These are phyloP conservation scores for Lytechinus variegatus DNA, from an alignment of 35 echinoderm and acorn worm genomes.

Conservation along the genomic window DNA sequence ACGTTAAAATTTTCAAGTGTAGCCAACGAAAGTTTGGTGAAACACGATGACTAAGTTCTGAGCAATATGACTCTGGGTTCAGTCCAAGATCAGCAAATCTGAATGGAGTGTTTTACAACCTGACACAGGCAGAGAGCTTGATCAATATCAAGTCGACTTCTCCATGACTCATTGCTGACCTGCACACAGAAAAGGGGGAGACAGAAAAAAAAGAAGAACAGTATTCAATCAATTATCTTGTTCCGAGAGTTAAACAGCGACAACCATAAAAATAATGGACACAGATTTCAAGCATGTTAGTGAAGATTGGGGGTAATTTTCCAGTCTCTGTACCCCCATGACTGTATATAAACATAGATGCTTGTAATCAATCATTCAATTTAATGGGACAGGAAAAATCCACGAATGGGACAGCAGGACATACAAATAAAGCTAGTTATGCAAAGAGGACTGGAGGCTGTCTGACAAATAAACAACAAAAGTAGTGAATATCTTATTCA, in stretches of 20 bases:
- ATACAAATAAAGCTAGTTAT: background rate
- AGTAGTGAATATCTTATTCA: background rate
- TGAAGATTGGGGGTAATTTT: slow-evolving; percentile 29
- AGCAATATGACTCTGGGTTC: slow-evolving; percentile 11
- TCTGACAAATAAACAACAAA: background rate
- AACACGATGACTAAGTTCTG: slow-evolving; percentile 18
- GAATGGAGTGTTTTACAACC: slow-evolving; percentile 18
- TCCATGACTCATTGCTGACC: slow-evolving; percentile 24
- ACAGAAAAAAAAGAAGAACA: slow-evolving; percentile 19
- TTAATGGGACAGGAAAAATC: background rate
- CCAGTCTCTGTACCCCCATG: background rate
- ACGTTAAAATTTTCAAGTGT: background rate
- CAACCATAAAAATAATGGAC: background rate
- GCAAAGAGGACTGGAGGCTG: background rate
- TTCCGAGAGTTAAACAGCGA: background rate
- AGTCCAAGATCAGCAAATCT: background rate
- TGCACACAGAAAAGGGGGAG: slow-evolving; percentile 25
- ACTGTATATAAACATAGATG: slow-evolving; percentile 5
- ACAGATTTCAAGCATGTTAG: background rate
- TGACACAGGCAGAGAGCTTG: background rate
- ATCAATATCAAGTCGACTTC: slow-evolving; percentile 38
- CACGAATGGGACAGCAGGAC: background rate
- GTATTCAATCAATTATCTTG: slow-evolving; percentile 45
- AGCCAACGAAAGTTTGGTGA: background rate
- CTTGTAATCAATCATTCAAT: background rate